These are phyloP conservation scores for Parochlus steinenii DNA, from an alignment of 2,888 invertebrate genomes.

Conservation along the genomic window DNA sequence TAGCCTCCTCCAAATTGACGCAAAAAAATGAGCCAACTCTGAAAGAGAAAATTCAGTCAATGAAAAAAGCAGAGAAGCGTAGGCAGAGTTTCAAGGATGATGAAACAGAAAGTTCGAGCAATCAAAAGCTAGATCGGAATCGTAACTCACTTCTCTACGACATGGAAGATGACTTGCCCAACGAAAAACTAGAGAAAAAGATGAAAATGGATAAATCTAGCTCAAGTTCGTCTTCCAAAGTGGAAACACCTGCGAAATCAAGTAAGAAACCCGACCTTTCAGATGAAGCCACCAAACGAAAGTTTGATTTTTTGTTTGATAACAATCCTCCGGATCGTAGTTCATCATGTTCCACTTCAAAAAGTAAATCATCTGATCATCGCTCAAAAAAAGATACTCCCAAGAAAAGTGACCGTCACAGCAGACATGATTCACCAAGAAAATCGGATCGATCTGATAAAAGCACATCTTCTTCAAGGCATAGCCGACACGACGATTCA, in stretches of 20 bases:
- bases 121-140: too few relatives aligned
- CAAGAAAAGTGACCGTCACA: constrained; percentile 13
- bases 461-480: too few relatives aligned
- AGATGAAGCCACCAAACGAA: constrained; percentile 11
- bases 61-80: too few relatives aligned
- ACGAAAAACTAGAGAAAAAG: constrained; percentile 32
- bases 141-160: constrained; percentile 32
- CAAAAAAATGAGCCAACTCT: too few relatives aligned
- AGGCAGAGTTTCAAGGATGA: constrained; percentile 9
- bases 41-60: too few relatives aligned
- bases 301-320: constrained; percentile 2
- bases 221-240: too few relatives aligned
- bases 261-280: not conserved
- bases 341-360: not conserved
- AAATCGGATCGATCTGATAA: constrained; percentile 5
- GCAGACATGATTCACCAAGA: constrained; percentile 11
- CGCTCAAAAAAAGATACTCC: constrained; percentile 12
- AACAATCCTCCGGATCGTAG: not conserved
- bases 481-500: too few relatives aligned
- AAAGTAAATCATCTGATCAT: constrained; percentile 7
- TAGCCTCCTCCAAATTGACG: too few relatives aligned
- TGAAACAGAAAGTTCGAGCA: too few relatives aligned
- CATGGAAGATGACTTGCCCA: constrained; percentile 29
- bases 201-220: constrained; percentile 26
- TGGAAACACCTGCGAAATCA: constrained; percentile 13